Evolutionary conservation across 1,140 invertebrate species (phyloP).

Genomic region (Lasioglossum albipes): DNA sequence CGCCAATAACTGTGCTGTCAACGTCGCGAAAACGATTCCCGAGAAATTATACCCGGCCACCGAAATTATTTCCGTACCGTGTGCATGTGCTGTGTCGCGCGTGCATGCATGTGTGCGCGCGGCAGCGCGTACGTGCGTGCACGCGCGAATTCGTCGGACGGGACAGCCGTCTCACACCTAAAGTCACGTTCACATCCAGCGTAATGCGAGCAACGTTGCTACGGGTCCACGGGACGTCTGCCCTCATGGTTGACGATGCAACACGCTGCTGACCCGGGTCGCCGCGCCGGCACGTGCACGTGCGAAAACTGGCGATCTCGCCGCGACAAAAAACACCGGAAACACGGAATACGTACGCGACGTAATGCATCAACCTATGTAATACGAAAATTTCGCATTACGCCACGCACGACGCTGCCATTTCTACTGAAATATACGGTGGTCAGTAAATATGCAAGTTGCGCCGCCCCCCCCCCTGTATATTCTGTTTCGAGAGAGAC

Average conservation of each 20-base stretch:
- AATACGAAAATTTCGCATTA: slow-evolving; percentile 10
- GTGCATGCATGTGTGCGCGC: no score
- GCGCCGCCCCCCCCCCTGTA: no score
- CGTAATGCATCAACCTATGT: neutral
- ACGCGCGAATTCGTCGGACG: no score
- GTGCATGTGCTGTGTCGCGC: no score
- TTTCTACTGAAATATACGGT: no score
- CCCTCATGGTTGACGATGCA: neutral
- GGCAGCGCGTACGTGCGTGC: no score
- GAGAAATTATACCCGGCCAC: slow-evolving; percentile 6
- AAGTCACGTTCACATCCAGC: slow-evolving; percentile 41
- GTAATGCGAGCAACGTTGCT: slow-evolving; percentile 20
- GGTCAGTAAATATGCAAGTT: no score
- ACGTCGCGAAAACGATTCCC: slow-evolving; percentile 36
- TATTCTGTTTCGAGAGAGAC: no score
- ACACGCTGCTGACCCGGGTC: neutral
- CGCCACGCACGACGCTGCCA: neutral
- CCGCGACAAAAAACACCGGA: neutral
- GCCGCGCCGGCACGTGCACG: neutral
- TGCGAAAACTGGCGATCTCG: slow-evolving; percentile 35
- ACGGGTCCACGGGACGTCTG: neutral
- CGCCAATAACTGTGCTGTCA: slow-evolving; percentile 34
- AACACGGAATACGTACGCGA: slow-evolving; percentile 14
- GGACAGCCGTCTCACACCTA: neutral
- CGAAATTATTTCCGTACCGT: neutral